Conservation (phyloP, 2,888 invertebrate genomes). For the Tinea pellionella region DNA sequence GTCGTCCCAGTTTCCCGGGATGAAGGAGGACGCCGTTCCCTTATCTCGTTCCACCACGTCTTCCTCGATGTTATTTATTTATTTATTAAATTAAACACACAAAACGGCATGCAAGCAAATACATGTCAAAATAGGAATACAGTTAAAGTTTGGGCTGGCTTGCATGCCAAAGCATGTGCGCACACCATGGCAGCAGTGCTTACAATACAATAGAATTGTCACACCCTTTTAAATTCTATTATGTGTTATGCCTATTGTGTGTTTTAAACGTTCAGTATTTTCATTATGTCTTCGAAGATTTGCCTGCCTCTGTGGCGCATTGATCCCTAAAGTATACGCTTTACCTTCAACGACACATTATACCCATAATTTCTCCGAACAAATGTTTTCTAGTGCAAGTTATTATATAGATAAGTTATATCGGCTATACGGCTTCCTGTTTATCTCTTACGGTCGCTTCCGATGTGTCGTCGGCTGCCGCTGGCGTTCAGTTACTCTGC, state of each 20-base stretch:
- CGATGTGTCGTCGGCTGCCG: conserved; percentile 1
- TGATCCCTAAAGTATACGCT: too few relatives aligned
- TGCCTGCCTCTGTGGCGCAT: too few relatives aligned
- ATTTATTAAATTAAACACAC: too few relatives aligned
- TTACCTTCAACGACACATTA: too few relatives aligned
- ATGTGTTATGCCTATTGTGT: conserved; percentile 12
- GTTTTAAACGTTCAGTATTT: not conserved
- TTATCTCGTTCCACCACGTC: conserved; percentile 9
- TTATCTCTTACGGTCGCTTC: conserved; percentile 12
- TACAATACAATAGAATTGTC: too few relatives aligned
- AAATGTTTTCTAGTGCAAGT: not conserved
- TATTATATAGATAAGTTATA: not conserved
- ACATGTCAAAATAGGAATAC: too few relatives aligned
- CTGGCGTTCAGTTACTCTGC: not conserved
- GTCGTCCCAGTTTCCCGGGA: conserved; percentile 11
- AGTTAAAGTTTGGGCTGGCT: too few relatives aligned
- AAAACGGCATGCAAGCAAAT: too few relatives aligned
- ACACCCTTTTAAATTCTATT: too few relatives aligned
- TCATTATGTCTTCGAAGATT: not conserved
- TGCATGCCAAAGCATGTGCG: too few relatives aligned
- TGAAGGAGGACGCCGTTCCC: not conserved
- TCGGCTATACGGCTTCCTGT: not conserved
- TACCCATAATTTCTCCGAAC: not conserved
- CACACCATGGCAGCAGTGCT: too few relatives aligned
- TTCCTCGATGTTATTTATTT: conserved; percentile 8